Evolutionary conservation across 2,888 invertebrate genomes (phyloP), one percentile per base, ranked within the genome.

Genomic region (Pyrocoelia pectoralis): DNA sequence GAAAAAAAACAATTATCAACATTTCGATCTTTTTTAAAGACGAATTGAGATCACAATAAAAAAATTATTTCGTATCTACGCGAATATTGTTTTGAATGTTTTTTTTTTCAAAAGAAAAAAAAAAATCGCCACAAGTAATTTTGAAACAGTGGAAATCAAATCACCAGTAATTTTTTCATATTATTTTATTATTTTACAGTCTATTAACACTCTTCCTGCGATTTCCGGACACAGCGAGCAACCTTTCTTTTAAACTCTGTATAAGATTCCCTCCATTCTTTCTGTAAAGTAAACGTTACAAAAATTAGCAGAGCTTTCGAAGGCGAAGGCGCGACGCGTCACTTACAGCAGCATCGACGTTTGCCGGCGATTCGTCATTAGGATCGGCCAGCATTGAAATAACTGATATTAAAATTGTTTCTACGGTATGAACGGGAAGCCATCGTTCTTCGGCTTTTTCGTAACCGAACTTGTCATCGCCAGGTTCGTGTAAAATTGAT

Each of bases 341-440:
- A 88, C 92, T 88, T 84, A 96, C 95, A 79, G 98, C 98, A 81
- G 98, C 98, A 88, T 98, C 98, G 76, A 98, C 97, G 86, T 98
- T 98, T 78, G 98, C 98, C 72, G 98, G 98, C 82, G 97, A 97
- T 85, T 98, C 98, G 82, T 97, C 98, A 82, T 98, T 98, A 68
- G 98, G 98, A 86, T 98, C 98, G 71, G 98, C 97, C 81, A 98
- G 87, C 98, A 98, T 97, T 80, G 98, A 98, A 84, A 98, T 98
- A 80, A 98, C 98, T 82, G 97, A 97, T 86, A 97, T 95, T 83
- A 98, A 89, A 82, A 98, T 98, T 72, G 98, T 98, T 86, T 98
- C 97, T 76, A 97, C 98, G 72, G 98, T 98, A 84, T 98, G 98
- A 69, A 98, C 97, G 38, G 98, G 98, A 81, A 98, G 84, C 98